Base-by-base conservation (phyloP, 2,113 vertebrate species). In the Pomatostomus ruficeps region DNA sequence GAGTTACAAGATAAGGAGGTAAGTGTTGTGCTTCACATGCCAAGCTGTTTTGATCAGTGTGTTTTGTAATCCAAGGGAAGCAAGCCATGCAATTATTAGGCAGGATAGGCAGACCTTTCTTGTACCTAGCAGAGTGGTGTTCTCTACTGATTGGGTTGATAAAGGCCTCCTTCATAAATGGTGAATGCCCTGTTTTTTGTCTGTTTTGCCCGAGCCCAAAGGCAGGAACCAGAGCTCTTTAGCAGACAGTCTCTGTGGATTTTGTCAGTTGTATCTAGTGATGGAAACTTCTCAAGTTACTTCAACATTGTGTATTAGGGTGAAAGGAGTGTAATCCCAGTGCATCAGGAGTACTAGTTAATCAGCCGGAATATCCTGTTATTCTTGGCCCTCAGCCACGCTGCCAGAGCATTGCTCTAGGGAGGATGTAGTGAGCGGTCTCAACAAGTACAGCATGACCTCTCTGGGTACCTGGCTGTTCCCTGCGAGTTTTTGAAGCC, bases 271-370 rank as follows among this genome's bases (percentile, higher is more conserved):
- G 40, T 88, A 71, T 54, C 82, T 83, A 22, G 55, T 31, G 26
- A 75, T 79, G 65, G 82, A 88, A 95, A 52, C 68, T 94, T 93
- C 76, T 96, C 49, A 52, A 68, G 65, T 83, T 95, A 40, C 68
- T 96, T 93, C 70, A 70, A 12, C 59, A 51, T 6, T 63, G 23
- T n/a, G 17, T 66, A 79, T 88, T 75, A 65, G 80, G 58, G 38
- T 62, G 66, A 85, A 89, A 84, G 48, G 46, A 84, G 52, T 65
- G 31, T 66, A 82, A 88, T 93, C 63, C 43, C 61, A 67, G 71
- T 88, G 54, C 87, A n/a, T 84, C 70, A 62, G 51, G 11, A 12
- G 62, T 46, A 36, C 42, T 58, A 35, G 71, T 95, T 94, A 86
- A 95, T 95, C 89, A 95, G 1, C 15, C 49, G 67, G 77, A 89